Percentiles rank a stretch among this genome's conserved stretches.
phyloP scores from a whole-genome alignment of 2,113 vertebrate species.

The Misgurnus anguillicaudatus region DNA sequence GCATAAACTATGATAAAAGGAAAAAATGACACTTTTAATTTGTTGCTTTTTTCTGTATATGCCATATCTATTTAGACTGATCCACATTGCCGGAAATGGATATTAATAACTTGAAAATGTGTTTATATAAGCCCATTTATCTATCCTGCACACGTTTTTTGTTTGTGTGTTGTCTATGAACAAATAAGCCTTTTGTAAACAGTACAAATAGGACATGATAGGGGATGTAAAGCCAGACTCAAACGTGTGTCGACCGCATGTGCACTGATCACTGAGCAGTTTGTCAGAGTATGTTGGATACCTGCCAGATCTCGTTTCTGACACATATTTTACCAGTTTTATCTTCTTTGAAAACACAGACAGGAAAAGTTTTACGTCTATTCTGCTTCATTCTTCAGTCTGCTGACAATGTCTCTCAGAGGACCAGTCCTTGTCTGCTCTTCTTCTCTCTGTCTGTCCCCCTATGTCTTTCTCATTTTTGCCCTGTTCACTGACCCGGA shows the following conservation, averaged over 20 bases:
- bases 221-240: not conserved
- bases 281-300: not conserved
- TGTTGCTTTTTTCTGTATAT: not conserved
- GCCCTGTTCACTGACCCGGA: constrained; percentile 78
- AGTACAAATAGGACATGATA: not conserved
- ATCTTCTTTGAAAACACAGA: not conserved
- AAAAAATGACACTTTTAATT: too few species aligned
- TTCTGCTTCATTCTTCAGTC: constrained; percentile 4
- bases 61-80: too few species aligned
- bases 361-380: constrained; percentile 51
- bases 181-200: too few species aligned
- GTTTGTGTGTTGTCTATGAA: too few species aligned
- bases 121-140: too few species aligned
- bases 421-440: constrained; percentile 55
- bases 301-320: not conserved
- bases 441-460: constrained; percentile 58
- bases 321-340: not conserved
- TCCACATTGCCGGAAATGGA: too few species aligned
- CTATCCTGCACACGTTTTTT: too few species aligned
- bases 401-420: constrained; percentile 48
- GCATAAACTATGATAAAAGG: too few species aligned
- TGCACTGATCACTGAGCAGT: too few species aligned
- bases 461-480: constrained; percentile 62
- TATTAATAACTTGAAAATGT: too few species aligned
- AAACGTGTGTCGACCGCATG: not conserved